phyloP scores from a whole-genome alignment of 2,797 vertebrate species.

The Perdix hodgsoniae region DNA sequence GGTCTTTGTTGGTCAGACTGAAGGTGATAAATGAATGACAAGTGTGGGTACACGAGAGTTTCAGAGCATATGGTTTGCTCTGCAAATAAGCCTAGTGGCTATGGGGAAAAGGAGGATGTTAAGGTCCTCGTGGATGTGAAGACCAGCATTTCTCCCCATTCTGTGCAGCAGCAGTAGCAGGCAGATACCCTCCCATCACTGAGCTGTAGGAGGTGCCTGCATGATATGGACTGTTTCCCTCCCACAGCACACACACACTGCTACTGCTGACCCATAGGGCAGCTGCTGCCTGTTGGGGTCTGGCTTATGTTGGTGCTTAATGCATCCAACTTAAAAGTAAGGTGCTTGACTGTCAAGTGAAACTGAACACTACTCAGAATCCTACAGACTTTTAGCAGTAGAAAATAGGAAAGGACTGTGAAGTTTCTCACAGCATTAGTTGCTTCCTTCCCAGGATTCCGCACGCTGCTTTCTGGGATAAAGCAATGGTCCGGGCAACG shows the following conservation, averaged over 20 bases:
- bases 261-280: neutral
- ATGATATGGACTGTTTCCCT: neutral
- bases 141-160: neutral
- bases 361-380: neutral
- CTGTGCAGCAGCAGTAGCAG: neutral
- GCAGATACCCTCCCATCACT: conserved; percentile 8
- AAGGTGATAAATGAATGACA: neutral
- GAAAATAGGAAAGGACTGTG: neutral
- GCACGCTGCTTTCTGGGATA: neutral
- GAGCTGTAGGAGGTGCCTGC: neutral
- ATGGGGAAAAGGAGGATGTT: neutral
- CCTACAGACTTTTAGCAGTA: neutral
- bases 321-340: neutral
- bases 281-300: neutral
- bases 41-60: neutral
- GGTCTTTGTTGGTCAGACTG: neutral
- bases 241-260: neutral
- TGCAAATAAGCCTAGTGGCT: neutral
- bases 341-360: neutral
- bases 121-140: neutral
- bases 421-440: neutral
- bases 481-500: neutral
- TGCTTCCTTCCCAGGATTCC: neutral
- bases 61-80: neutral
- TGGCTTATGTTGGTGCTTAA: neutral